Evolutionary conservation across 2,113 vertebrate species (phyloP), one percentile per base, ranked within the genome.

Genomic region (Myotis davidii): DNA sequence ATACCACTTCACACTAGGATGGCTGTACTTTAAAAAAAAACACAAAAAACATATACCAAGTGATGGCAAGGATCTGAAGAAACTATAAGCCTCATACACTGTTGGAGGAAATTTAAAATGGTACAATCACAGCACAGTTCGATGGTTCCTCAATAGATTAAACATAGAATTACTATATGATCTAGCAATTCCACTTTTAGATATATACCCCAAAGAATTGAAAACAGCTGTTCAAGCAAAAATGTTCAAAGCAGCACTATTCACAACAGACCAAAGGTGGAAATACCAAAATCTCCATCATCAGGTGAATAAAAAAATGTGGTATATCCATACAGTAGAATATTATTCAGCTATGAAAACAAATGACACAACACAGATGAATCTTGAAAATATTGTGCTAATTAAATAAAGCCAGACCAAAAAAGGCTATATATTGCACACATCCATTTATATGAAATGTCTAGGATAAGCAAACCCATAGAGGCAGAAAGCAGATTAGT

Each of bases 211-310:
- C 3, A 65, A 69, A 95, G 50, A 74, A 79, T 0, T 88, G 42
- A 85, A 92, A 95, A 52, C 9, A 42, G 13, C 21, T 52, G 11
- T 87, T 85, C 39, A 27, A 78, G 78, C 29, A 93, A 83, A 96
- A 59, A 87, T 67, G 34, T 52, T 59, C 59, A 59, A 42, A 92
- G 42, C 18, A 79, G 34, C 9, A 78, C 42, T 54, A 50, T 32
- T 94, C 64, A 72, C 20, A 59, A 20, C 2, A 92, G n/a, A 85
- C 14, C 73, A 83, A 83, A 74, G 18, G 5, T 79, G 14, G 13
- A 94, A 94, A 69, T 65, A 73, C 17, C 37, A 72, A 93, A 90
- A 70, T 52, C 54, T 45, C 14, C 34, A 90, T 59, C 18, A 77
- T 42, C 8, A 73, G 61, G 87, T 29, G 65, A 86, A 34, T 16